Conservation (phyloP, 2,113 vertebrate genomes). For the Tachuris rubrigastra region DNA sequence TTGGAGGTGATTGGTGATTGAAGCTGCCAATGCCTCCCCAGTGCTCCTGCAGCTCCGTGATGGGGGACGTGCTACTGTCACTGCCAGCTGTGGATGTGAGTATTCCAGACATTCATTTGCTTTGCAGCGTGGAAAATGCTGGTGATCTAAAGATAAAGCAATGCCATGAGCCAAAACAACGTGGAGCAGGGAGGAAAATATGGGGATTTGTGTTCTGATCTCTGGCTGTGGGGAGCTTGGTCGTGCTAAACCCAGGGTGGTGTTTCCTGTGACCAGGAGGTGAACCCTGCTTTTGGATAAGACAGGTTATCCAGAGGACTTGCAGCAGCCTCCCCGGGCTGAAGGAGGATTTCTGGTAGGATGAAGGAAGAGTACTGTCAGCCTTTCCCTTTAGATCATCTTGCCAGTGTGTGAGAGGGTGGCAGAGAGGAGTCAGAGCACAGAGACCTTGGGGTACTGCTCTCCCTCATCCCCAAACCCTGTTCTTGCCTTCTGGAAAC, state of each 20-base stretch:
- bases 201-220: not conserved
- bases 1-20: not conserved
- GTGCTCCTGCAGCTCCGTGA: not conserved
- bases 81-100: not conserved
- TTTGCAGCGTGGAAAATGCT: not conserved
- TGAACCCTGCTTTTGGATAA: not conserved
- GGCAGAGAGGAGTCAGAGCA: not conserved
- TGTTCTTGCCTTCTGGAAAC: not conserved
- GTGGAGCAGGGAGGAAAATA: not conserved
- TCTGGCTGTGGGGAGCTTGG: not conserved
- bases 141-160: not conserved
- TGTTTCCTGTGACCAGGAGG: not conserved
- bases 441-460: not conserved
- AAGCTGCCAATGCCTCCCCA: not conserved
- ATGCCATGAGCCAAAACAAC: accelerated
- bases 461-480: not conserved
- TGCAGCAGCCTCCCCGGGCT: not conserved
- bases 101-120: not conserved
- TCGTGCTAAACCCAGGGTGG: accelerated
- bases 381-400: not conserved
- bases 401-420: not conserved
- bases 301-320: not conserved
- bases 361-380: not conserved
- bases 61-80: not conserved
- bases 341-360: not conserved